Evolutionary conservation across 2,888 invertebrate genomes (phyloP).

Genomic region (Drosophila lutescens): DNA sequence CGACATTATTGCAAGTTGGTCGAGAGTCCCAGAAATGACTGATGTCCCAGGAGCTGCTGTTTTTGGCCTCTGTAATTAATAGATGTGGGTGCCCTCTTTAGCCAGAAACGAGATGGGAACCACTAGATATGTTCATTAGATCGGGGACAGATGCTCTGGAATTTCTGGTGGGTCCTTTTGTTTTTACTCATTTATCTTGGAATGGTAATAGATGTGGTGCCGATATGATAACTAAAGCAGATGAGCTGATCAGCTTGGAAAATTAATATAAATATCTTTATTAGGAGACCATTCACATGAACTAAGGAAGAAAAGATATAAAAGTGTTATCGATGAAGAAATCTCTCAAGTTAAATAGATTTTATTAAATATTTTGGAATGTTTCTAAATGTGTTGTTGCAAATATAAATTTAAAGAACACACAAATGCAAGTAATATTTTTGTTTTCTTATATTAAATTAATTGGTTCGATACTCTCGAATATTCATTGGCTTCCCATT

Average conservation of each 20-base stretch:
- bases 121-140: constrained; percentile 20
- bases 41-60: constrained; percentile 45
- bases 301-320: neutral
- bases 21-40: constrained; percentile 51
- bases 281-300: neutral
- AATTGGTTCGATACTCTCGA: too few species aligned
- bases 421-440: too few species aligned
- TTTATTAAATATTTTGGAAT: too few species aligned
- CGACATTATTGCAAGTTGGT: constrained; percentile 72
- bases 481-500: neutral
- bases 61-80: constrained; percentile 45
- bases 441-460: too few species aligned
- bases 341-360: too few species aligned
- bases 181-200: constrained; percentile 21
- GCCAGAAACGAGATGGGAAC: constrained; percentile 30
- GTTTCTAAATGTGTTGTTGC: too few species aligned
- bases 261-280: neutral
- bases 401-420: too few species aligned
- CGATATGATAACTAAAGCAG: neutral
- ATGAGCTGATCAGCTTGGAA: neutral
- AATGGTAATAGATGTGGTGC: neutral
- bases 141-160: constrained; percentile 35
- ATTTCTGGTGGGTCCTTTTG: constrained; percentile 10
- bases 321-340: too few species aligned
- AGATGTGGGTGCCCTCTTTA: constrained; percentile 63